These are phyloP conservation scores for Verasper variegatus DNA, from an alignment of 2,113 vertebrate genomes.

Conservation along the genomic window DNA sequence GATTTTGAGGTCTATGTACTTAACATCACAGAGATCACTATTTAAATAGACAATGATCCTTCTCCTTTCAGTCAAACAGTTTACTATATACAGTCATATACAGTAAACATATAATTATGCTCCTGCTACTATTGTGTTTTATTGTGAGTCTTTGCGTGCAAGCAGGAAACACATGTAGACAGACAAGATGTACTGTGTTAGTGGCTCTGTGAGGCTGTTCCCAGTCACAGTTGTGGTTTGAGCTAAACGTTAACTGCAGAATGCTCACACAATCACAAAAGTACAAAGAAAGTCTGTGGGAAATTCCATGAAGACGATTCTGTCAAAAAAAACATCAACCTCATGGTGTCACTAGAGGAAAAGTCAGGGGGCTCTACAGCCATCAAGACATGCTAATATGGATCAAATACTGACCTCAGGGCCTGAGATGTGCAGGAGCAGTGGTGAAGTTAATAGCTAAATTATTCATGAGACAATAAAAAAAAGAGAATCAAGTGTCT, in stretches of 20 bases:
- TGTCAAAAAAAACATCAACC: too few species aligned
- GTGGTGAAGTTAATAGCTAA: neutral
- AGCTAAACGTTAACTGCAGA: neutral
- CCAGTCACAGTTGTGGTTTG: neutral
- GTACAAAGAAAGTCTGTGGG: too few species aligned
- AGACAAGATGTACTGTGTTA: neutral
- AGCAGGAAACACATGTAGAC: neutral
- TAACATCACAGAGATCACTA: neutral
- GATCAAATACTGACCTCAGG: too few species aligned
- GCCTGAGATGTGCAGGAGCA: neutral
- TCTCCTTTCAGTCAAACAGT: neutral
- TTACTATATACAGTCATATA: neutral
- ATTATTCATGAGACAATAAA: neutral
- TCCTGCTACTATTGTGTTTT: neutral
- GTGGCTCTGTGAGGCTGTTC: neutral
- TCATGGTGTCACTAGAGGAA: too few species aligned
- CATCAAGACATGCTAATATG: too few species aligned
- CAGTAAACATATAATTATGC: conserved; percentile 1
- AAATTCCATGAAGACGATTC: too few species aligned
- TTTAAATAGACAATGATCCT: neutral
- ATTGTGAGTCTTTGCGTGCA: conserved; percentile 1
- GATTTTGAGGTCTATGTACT: neutral
- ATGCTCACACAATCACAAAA: too few species aligned
- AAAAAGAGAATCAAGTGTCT: neutral
- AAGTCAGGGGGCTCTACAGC: too few species aligned